A percentile compares a stretch with the other conserved stretches of the same genome.
Conservation (phyloP, 2,888 invertebrate species). For the Bellardia pandia region DNA sequence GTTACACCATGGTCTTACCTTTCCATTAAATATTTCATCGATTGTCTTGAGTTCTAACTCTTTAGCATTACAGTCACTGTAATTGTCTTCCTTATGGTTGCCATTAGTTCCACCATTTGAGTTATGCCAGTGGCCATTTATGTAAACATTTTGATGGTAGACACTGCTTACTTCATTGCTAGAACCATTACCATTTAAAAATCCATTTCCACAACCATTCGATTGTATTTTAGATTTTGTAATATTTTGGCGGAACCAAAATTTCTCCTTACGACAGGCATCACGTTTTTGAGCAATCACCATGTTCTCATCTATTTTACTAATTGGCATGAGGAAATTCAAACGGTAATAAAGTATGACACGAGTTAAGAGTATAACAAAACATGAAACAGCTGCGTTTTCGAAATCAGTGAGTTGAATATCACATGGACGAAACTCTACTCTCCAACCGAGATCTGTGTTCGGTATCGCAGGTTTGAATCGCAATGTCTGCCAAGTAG, state of each 20-base stretch:
- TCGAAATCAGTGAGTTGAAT: slow-evolving; percentile 99
- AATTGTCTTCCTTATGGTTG: slow-evolving; percentile 49
- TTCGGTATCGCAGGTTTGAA: slow-evolving; percentile 99
- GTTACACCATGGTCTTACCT: too few relatives aligned
- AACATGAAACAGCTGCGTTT: slow-evolving; percentile 99
- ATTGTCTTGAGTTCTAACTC: slow-evolving; percentile 93
- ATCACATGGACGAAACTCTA: slow-evolving; percentile 99
- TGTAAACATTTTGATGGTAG: not conserved
- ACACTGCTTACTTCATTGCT: slow-evolving; percentile 14
- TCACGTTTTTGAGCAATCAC: slow-evolving; percentile 95
- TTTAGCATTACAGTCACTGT: slow-evolving; percentile 43
- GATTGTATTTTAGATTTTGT: slow-evolving; percentile 79
- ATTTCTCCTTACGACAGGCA: slow-evolving; percentile 92
- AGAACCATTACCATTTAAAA: slow-evolving; percentile 29
- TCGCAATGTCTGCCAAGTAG: slow-evolving; percentile 99
- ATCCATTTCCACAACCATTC: slow-evolving; percentile 28
- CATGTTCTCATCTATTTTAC: slow-evolving; percentile 99
- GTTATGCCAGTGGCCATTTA: slow-evolving; percentile 1
- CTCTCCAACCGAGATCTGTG: slow-evolving; percentile 99
- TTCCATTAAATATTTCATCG: slow-evolving; percentile 98
- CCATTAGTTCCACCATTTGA: too few relatives aligned
- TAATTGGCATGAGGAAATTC: slow-evolving; percentile 98
- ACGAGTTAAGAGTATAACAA: slow-evolving; percentile 97
- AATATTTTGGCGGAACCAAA: slow-evolving; percentile 96
- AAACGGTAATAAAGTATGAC: slow-evolving; percentile 98